Evolutionary conservation across 1,140 invertebrate species (phyloP).

Genomic region (Drosophila equinoxialis): DNA sequence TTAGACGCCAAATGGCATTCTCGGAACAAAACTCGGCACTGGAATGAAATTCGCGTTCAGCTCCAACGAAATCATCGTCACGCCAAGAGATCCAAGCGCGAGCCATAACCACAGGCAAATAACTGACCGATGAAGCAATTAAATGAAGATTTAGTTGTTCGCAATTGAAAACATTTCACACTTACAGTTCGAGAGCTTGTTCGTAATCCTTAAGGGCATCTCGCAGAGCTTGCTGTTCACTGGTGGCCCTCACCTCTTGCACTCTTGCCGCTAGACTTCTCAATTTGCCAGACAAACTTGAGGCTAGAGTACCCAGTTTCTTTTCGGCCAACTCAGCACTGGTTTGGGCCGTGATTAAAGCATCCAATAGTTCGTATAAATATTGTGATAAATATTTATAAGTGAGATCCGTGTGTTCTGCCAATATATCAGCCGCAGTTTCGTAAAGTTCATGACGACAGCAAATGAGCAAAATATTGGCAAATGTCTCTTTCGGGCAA

Average conservation of each 20-base stretch:
- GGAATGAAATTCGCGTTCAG: slow-evolving; percentile 97
- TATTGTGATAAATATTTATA: slow-evolving; percentile 98
- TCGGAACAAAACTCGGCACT: slow-evolving; percentile 99
- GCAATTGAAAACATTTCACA: background rate
- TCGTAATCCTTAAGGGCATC: slow-evolving; percentile 96
- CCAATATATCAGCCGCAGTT: slow-evolving; percentile 98
- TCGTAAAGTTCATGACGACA: slow-evolving; percentile 99
- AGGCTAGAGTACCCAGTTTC: slow-evolving; percentile 97
- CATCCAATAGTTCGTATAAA: slow-evolving; percentile 95
- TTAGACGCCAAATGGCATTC: slow-evolving; percentile 96
- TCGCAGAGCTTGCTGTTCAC: slow-evolving; percentile 94
- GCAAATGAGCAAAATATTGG: slow-evolving; percentile 97
- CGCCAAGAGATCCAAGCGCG: slow-evolving; percentile 99
- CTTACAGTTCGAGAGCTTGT: slow-evolving; percentile 90
- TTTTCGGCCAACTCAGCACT: slow-evolving; percentile 98
- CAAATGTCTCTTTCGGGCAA: slow-evolving; percentile 97
- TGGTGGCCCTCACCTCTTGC: slow-evolving; percentile 93
- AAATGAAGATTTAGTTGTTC: background rate
- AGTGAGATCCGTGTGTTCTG: slow-evolving; percentile 98
- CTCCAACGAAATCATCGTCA: slow-evolving; percentile 96
- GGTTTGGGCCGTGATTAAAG: slow-evolving; percentile 98
- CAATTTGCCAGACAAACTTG: slow-evolving; percentile 94
- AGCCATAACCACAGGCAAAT: slow-evolving; percentile 98
- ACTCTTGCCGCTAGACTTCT: slow-evolving; percentile 96
- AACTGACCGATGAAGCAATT: slow-evolving; percentile 82